Percentiles rank a stretch among this genome's conserved stretches.
These are phyloP conservation scores for Coptodon bakossiorum DNA, from an alignment of 2,113 vertebrate genomes.

Conservation along the genomic window DNA sequence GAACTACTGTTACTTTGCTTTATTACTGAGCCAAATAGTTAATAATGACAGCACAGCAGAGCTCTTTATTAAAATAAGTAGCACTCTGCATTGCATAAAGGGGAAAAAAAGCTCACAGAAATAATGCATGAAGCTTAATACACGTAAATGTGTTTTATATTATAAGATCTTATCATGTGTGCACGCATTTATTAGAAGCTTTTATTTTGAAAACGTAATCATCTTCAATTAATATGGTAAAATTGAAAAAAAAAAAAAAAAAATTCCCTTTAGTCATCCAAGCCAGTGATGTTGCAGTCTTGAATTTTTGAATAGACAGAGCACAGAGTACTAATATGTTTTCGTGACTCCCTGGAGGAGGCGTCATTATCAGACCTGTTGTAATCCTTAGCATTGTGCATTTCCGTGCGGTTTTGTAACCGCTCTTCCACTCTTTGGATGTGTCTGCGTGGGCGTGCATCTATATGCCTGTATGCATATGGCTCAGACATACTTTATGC, in stretches of 20 bases:
- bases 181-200: background rate
- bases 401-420: background rate
- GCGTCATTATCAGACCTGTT: background rate
- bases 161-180: background rate
- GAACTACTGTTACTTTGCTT: background rate
- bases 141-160: background rate
- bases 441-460: constrained; percentile 22
- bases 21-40: background rate
- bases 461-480: constrained; percentile 23
- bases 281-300: background rate
- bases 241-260: background rate
- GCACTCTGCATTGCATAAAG: background rate
- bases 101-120: background rate
- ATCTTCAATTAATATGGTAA: background rate
- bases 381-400: background rate
- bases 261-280: background rate
- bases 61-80: background rate
- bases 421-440: background rate
- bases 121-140: background rate
- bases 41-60: background rate
- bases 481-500: constrained; percentile 33
- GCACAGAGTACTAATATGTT: background rate
- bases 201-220: background rate
- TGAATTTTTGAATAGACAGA: background rate
- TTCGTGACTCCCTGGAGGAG: background rate